Evolutionary conservation across 2,888 invertebrate genomes (phyloP), one percentile per base, ranked within the genome.

Genomic region (Herminia tarsipennalis): DNA sequence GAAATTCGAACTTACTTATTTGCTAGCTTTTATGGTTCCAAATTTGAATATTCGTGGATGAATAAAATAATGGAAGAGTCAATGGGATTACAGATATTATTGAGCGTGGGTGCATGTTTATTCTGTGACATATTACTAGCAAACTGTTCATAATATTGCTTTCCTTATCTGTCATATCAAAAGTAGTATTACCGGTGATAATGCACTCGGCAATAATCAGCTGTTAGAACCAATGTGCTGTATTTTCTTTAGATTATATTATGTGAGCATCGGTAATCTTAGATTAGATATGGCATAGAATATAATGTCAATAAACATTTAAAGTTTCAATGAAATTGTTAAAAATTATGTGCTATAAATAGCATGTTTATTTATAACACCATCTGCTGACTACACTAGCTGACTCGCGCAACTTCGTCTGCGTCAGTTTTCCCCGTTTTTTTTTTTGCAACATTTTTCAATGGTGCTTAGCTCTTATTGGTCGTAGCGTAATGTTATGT

Each of bases 161-260:
- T 22, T 4, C 10, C n/a, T 18, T 59, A 64, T 60, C 45, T 16
- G 4, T 24, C 10, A 24, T 60, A 59, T 60, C 65, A 30, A 9
- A 39, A 38, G 32, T 4, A 39, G 39, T 45, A 42, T 47, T 10
- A 40, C 37, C 42, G 27, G 40, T 38, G 66, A 65, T 65, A 65
- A 51, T 65, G 62, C 61, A 65, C 51, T 60, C 48, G 12, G 8
- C 13, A 24, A n/a, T 56, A 40, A 66, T 61, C 62, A 38, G 25
- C 16, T 32, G 30, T 12, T 25, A 6, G 10, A 18, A 27, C 24
- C 8, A 33, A 38, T 57, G 40, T 12, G 9, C n/a, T 3, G 6
- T 1, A 36, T 34, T 41, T 40, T 53, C 28, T 40, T 6, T 20
- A 44, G 45, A 28, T 30, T 12, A 1, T 2, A 18, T 10, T 41